Evolutionary conservation across 2,888 invertebrate genomes (phyloP).

Genomic region (Fabriciana adippe): DNA sequence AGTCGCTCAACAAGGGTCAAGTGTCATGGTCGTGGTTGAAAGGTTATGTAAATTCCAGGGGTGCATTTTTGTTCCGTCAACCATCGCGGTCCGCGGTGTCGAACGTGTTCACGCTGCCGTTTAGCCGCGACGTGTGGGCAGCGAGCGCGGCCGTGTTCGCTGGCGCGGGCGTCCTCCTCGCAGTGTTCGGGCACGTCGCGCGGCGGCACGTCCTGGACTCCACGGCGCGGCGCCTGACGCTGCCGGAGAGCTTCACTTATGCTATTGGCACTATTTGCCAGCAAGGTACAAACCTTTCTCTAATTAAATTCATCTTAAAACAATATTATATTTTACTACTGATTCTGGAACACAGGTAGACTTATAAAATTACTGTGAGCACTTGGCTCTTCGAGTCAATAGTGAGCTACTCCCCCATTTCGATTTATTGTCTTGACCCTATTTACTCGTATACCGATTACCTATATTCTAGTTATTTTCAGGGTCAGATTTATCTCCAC

Average conservation of each 20-base stretch:
- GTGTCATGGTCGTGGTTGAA: neutral
- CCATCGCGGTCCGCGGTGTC: constrained; percentile 83
- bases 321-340: too few species aligned
- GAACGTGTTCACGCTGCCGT: constrained; percentile 84
- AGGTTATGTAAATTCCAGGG: constrained; percentile 53
- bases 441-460: neutral
- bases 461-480: constrained; percentile 46
- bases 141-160: constrained; percentile 50
- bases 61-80: constrained; percentile 83
- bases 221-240: constrained; percentile 46
- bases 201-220: constrained; percentile 38
- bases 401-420: neutral
- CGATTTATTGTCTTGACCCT: neutral
- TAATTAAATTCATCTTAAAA: too few species aligned
- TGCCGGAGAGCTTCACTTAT: constrained; percentile 77
- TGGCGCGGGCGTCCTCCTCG: constrained; percentile 46
- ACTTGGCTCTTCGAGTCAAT: too few species aligned
- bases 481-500: constrained; percentile 76
- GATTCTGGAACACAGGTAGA: too few species aligned
- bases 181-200: constrained; percentile 49
- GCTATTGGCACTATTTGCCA: constrained; percentile 83
- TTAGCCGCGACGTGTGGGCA: constrained; percentile 82
- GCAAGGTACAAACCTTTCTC: constrained; percentile 65
- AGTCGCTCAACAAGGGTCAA: too few species aligned
- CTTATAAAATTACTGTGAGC: too few species aligned